These are phyloP conservation scores for Zaprionus obscuricornis DNA, from an alignment of 2,888 invertebrate genomes.

Conservation along the genomic window DNA sequence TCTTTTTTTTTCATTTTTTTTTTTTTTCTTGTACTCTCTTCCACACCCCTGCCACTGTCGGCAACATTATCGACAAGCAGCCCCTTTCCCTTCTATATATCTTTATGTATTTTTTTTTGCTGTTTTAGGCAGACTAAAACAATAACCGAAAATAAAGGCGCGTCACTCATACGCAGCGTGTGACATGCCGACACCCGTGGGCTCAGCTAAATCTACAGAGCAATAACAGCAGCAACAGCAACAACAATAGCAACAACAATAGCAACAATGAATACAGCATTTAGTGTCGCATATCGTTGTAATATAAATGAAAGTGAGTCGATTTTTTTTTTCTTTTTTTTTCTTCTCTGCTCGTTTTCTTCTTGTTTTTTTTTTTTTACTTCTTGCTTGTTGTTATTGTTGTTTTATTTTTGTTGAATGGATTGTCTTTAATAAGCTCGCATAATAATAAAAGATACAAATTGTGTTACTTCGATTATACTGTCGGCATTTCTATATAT, in stretches of 20 bases:
- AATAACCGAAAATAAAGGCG: constrained; percentile 76
- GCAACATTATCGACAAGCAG: not conserved
- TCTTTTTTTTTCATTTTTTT: constrained; percentile 50
- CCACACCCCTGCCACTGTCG: not conserved
- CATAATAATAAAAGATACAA: constrained; percentile 50
- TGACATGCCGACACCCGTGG: constrained; percentile 69
- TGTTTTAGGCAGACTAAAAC: constrained; percentile 65
- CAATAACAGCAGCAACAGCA: constrained; percentile 26
- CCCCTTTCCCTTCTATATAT: too few relatives aligned
- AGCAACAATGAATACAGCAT: constrained; percentile 58
- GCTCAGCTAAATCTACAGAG: constrained; percentile 55
- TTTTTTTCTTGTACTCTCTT: not conserved
- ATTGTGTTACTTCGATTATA: constrained; percentile 67
- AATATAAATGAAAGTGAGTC: constrained; percentile 79
- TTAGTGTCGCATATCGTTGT: constrained; percentile 76
- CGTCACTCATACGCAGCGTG: constrained; percentile 78
- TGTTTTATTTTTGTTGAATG: too few relatives aligned
- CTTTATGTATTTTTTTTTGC: constrained; percentile 11
- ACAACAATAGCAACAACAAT: constrained; percentile 26
- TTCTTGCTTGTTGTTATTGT: too few relatives aligned
- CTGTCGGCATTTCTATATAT: constrained; percentile 38
- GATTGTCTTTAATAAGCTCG: constrained; percentile 66
- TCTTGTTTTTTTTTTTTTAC: constrained; percentile 8
- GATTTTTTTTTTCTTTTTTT: constrained; percentile 25
- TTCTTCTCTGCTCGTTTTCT: too few relatives aligned